A percentile compares a stretch with the other conserved stretches of the same genome.
Conservation (phyloP, 2,113 vertebrate genomes). For the Psilopsiagon aurifrons region DNA sequence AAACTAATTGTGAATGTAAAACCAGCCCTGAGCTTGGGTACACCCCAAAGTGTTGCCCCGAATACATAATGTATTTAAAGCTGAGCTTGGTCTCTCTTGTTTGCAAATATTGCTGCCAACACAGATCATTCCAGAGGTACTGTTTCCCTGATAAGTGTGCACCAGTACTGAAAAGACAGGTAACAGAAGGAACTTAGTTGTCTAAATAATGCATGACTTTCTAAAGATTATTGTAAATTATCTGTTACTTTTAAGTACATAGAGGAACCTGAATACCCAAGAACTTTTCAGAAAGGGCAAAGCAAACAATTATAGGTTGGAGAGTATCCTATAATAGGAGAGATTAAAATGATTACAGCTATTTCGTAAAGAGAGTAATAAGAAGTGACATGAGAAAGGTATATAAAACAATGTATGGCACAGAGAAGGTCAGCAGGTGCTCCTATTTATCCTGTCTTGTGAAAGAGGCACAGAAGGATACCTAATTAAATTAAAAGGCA, state of each 20-base stretch:
- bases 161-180: background rate
- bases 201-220: background rate
- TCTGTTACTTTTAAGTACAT: constrained; percentile 11
- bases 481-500: constrained; percentile 61
- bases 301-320: constrained; percentile 19
- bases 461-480: constrained; percentile 40
- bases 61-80: background rate
- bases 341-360: constrained; percentile 62
- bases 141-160: background rate
- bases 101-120: background rate
- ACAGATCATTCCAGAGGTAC: background rate
- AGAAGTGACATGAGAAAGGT: constrained; percentile 46
- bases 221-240: background rate
- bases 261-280: background rate
- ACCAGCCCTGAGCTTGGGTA: background rate
- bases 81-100: background rate
- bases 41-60: background rate
- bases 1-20: background rate
- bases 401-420: constrained; percentile 62
- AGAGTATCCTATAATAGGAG: constrained; percentile 8
- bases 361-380: constrained; percentile 41
- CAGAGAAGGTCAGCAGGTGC: constrained; percentile 57
- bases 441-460: constrained; percentile 55
- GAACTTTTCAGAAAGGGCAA: constrained; percentile 44
- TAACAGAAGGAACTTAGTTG: background rate